Conservation (phyloP, 2,113 vertebrate genomes). For the Eretmochelys imbricata region DNA sequence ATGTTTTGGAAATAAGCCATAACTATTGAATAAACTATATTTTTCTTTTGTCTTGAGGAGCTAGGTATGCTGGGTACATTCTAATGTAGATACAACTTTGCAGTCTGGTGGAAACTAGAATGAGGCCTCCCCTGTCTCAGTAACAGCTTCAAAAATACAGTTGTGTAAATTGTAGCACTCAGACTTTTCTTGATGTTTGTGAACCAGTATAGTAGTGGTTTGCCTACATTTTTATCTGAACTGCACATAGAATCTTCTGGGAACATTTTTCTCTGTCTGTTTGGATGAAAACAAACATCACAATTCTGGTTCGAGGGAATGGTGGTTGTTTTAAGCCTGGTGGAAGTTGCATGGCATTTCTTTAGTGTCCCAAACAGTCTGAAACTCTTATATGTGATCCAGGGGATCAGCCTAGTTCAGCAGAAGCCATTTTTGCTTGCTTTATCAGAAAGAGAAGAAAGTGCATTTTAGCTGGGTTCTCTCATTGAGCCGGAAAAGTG, state of each 20-base stretch:
- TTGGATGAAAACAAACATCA: neutral
- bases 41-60: fast-evolving
- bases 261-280: neutral
- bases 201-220: fast-evolving
- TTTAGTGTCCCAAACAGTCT: neutral
- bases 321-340: neutral
- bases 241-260: neutral
- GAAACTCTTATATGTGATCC: neutral
- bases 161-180: neutral
- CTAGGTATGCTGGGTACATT: neutral
- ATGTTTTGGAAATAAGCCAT: neutral
- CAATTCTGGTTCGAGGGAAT: neutral
- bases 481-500: neutral
- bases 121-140: neutral
- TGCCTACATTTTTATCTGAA: neutral
- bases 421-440: neutral
- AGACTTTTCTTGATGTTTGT: neutral
- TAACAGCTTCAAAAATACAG: neutral
- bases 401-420: neutral
- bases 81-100: neutral
- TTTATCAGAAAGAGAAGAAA: neutral
- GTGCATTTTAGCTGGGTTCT: neutral
- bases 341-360: neutral
- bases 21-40: neutral
- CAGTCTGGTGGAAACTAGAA: neutral